Base-by-base conservation (phyloP, 2,888 invertebrate species). In the Herminia tarsipennalis region DNA sequence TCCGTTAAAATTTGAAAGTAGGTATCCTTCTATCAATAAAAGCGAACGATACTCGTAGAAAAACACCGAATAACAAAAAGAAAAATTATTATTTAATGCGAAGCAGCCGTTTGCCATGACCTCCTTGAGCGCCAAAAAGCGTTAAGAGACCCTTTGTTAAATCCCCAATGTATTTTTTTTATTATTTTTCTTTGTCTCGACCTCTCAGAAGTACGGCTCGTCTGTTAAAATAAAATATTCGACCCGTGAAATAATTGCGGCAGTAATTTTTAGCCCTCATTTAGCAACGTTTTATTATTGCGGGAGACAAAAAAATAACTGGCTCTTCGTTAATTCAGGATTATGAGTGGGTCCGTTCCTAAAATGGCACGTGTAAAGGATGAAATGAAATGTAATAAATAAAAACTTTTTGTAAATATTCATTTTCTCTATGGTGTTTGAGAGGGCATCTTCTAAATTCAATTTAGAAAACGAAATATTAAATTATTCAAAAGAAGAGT, bases 191-290 rank as follows among this genome's bases (percentile, higher is more conserved):
- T 85, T 85, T 85, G 81, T 83, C 80, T 82, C 66, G 58, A 58
- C 55, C 71, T 73, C 71, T 74, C 53, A 65, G 55, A 68, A 78
- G 71, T 64, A 65, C 62, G 54, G 53, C 55, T 69, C 69, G 72
- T 72, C 77, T 75, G 79, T 76, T 70, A 73, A 72, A 83, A 76
- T 81, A 79, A 85, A 86, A 82, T 81, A 85, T 82, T 83, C 72
- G 79, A 75, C 73, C 81, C 79, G 80, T 81, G 70, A 81, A 84
- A 84, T 84, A 83, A 87, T 86, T 81, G 80, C 78, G 73, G 66
- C 63, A 62, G 79, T 86, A 81, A 84, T 86, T 85, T 82, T 76
- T 68, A 66, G 70, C 70, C 73, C 76, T 82, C 83, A 79, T 81
- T 84, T 79, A 77, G 66, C 73, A 73, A 56, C 63, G 66, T 61